Evolutionary conservation across 2,113 vertebrate species (phyloP), one percentile per base, ranked within the genome.

Genomic region (Scalopus aquaticus): DNA sequence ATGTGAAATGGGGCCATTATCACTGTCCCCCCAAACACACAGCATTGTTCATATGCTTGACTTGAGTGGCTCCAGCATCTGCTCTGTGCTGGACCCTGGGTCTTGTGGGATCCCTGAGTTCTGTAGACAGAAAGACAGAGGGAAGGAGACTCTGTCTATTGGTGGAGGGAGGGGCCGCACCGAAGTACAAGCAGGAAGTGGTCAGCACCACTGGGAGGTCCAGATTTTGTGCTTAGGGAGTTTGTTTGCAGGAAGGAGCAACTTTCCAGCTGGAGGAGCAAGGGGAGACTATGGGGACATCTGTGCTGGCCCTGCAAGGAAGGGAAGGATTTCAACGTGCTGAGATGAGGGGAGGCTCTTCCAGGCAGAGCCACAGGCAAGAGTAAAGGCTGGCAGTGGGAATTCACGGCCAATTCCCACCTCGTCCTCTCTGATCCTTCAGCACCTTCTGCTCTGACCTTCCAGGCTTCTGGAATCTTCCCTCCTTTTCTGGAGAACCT

Each of bases 181-280:
- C 16, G 10, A 7, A n/a, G 79, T 72, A 26, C 62, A 84, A 42
- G 69, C 70, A 90, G 96, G 96, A 97, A 97, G 93, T 76, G 96
- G 96, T 93, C 83, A 83, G 79, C 9, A 0, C 62, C 20, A 1
- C 1, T 13, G 84, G 96, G 93, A 97, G 96, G 93, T 90, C 93
- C 76, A 90, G 89, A 77, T 91, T 90, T 83, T 46, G 11, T 65
- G 88, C 15, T 83, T 7, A 0, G 83, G 24, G 83, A 62, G 74
- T 91, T 92, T 96, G 91, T 94, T 94, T 96, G 96, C 90, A 86
- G 46, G 54, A 94, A 77, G 56, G 95, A 91, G 58, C 20, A 42
- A 60, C 13, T 39, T 96, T 94, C 81, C 95, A 97, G 90, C 95
- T 96, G 95, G 77, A 67, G 12, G 3, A 51, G 9, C 49, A 8